A percentile compares a stretch with the other conserved stretches of the same genome.
phyloP scores from a whole-genome alignment of 2,888 invertebrate genomes.

The Lapara coniferarum region DNA sequence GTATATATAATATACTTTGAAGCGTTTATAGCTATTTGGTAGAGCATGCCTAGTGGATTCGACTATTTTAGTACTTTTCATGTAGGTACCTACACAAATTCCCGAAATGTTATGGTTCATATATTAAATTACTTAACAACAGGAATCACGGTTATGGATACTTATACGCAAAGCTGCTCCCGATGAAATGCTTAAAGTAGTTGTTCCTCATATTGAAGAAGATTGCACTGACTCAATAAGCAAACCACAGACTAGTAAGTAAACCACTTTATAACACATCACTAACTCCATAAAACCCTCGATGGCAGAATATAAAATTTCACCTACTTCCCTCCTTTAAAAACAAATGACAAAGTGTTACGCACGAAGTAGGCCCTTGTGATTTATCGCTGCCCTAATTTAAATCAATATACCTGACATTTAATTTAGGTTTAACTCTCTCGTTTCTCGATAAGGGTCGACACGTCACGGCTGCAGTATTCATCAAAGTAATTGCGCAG shows the following conservation, averaged over 20 bases:
- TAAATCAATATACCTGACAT: conserved; percentile 59
- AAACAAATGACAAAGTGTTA: conserved; percentile 13
- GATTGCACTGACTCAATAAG: neutral
- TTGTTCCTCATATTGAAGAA: no score
- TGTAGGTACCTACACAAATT: no score
- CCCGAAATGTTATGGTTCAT: no score
- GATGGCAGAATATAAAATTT: neutral
- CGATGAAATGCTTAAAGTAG: no score
- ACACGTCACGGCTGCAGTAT: conserved; percentile 66
- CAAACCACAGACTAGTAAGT: no score
- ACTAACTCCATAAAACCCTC: neutral
- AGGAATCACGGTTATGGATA: no score
- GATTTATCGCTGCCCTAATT: conserved; percentile 40
- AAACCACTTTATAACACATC: no score
- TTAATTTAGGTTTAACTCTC: conserved; percentile 52
- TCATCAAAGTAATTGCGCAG: conserved; percentile 76
- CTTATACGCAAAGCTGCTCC: no score
- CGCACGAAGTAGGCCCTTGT: neutral
- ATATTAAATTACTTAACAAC: no score
- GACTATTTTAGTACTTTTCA: no score
- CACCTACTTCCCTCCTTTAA: conserved; percentile 7
- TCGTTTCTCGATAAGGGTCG: conserved; percentile 40
- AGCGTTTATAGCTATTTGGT: no score
- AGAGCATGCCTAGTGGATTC: no score
- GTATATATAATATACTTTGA: neutral